phyloP scores from a whole-genome alignment of 2,113 vertebrate species.

The Notothenia coriiceps region DNA sequence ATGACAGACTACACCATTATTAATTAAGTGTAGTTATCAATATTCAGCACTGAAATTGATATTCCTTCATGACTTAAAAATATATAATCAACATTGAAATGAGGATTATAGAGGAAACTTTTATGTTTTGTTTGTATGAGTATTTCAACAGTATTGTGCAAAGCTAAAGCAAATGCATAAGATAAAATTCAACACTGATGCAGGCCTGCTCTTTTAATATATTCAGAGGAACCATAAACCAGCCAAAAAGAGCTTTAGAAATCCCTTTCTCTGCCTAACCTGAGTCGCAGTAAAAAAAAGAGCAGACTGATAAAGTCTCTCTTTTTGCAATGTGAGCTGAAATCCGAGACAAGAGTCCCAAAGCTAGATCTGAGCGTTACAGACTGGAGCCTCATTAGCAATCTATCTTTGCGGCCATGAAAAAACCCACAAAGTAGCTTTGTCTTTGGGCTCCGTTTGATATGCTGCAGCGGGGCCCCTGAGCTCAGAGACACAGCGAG shows the following conservation, averaged over 20 bases:
- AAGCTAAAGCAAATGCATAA: neutral
- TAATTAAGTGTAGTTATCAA: neutral
- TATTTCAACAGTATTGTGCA: neutral
- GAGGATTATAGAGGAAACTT: neutral
- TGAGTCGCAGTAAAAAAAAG: conserved; percentile 37
- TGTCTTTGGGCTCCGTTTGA: conserved; percentile 70
- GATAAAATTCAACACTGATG: conserved; percentile 10
- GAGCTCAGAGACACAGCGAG: conserved; percentile 43
- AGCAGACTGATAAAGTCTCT: conserved; percentile 44
- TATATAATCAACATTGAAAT: neutral
- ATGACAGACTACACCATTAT: neutral
- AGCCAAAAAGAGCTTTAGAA: conserved; percentile 11
- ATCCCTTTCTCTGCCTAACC: conserved; percentile 35
- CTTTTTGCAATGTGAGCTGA: conserved; percentile 41
- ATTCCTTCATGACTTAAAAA: neutral
- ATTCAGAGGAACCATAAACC: conserved; percentile 32
- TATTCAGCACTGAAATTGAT: neutral
- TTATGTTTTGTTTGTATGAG: neutral
- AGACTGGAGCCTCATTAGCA: conserved; percentile 69
- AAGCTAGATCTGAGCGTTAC: conserved; percentile 56
- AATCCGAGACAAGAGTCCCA: conserved; percentile 54
- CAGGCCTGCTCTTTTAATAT: conserved; percentile 13
- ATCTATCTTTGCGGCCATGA: conserved; percentile 52
- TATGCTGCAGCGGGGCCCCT: conserved; percentile 52
- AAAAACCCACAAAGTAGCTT: conserved; percentile 67